Conservation (phyloP, 2,113 vertebrate species). For the Muntiacus muntjak region DNA sequence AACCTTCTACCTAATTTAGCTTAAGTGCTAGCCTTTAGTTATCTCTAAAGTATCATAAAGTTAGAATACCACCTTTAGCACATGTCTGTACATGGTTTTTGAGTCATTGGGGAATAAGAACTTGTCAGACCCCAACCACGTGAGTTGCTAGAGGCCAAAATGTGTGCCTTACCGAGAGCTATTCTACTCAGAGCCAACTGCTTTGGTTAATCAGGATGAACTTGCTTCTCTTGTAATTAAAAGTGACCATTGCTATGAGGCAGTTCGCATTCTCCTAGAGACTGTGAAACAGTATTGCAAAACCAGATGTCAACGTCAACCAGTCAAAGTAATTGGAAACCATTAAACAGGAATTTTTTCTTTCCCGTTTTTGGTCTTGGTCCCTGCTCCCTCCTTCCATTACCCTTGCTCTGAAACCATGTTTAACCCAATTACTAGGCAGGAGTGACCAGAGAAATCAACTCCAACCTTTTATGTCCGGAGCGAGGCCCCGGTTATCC, state of each 20-base stretch:
- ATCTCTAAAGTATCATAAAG: not conserved
- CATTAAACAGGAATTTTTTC: not conserved
- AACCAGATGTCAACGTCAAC: not conserved
- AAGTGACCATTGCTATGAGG: rapidly evolving
- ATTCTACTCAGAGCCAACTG: not conserved
- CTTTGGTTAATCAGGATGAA: not conserved
- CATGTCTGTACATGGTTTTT: not conserved
- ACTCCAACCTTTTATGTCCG: not conserved
- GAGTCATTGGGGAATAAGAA: not conserved
- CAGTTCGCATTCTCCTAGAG: not conserved
- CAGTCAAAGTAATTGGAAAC: not conserved
- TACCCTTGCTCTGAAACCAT: not conserved
- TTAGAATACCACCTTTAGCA: not conserved
- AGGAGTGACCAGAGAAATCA: not conserved
- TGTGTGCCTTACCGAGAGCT: rapidly evolving
- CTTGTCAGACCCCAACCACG: too few species aligned
- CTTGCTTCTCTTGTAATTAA: not conserved
- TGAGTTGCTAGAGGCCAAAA: not conserved
- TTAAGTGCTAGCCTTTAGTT: not conserved
- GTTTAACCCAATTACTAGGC: not conserved
- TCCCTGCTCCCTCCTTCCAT: not conserved
- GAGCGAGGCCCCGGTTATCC: too few species aligned
- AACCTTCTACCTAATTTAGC: not conserved
- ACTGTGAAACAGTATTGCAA: not conserved
- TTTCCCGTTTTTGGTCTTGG: not conserved